Evolutionary conservation across 2,113 vertebrate genomes (phyloP).

Genomic region (Pterocles orientalis): DNA sequence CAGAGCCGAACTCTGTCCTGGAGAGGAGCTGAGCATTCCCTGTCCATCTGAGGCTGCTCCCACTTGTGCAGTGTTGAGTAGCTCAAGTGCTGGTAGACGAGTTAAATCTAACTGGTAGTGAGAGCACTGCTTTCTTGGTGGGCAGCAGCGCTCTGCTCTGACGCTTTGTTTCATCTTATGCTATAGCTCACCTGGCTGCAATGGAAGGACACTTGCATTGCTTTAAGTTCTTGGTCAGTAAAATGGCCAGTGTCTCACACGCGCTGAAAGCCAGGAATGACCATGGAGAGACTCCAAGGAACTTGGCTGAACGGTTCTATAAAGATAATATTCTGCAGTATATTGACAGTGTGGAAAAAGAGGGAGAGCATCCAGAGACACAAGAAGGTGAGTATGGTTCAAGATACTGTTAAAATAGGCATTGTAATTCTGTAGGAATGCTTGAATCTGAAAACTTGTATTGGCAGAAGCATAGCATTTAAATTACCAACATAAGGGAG

Average conservation of each 20-base stretch:
- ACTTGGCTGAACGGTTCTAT: slow-evolving; percentile 79
- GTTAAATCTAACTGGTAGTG: neutral
- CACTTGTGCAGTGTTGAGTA: neutral
- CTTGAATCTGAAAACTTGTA: neutral
- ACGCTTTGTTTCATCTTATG: neutral
- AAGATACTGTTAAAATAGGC: neutral
- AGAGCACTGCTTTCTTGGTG: neutral
- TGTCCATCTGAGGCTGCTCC: neutral
- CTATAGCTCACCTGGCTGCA: slow-evolving; percentile 79
- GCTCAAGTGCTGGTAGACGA: neutral
- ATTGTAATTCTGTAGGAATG: neutral
- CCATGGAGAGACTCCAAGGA: slow-evolving; percentile 78
- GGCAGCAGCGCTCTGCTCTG: neutral
- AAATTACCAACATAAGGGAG: neutral
- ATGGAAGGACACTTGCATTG: slow-evolving; percentile 82
- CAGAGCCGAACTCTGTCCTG: neutral
- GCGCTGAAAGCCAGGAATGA: slow-evolving; percentile 79
- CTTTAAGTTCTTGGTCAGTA: slow-evolving; percentile 80
- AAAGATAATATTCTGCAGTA: slow-evolving; percentile 77
- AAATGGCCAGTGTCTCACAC: slow-evolving; percentile 42
- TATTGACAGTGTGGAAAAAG: slow-evolving; percentile 64
- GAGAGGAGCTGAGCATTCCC: neutral
- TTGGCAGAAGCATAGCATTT: neutral
- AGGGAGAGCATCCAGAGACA: slow-evolving; percentile 43
- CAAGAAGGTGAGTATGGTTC: slow-evolving; percentile 72